A percentile compares a stretch with the other conserved stretches of the same genome.
phyloP scores from a whole-genome alignment of 2,888 invertebrate genomes.

The Apoda limacodes region DNA sequence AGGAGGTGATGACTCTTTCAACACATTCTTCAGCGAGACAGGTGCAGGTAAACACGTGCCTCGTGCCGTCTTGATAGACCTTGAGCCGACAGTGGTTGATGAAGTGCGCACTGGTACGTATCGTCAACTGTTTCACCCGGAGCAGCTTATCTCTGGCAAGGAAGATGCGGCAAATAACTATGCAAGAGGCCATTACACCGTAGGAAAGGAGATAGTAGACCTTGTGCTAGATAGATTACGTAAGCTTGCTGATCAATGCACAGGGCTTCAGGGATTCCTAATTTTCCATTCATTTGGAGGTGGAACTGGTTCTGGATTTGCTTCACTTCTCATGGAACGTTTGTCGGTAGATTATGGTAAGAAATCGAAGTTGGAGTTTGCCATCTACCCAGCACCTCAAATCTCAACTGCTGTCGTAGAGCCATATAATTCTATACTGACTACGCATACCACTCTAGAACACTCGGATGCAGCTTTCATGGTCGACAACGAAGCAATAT shows the following conservation, averaged over 20 bases:
- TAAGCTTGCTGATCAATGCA: constrained; percentile 90
- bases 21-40: constrained; percentile 94
- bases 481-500: constrained; percentile 92
- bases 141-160: constrained; percentile 95
- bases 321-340: constrained; percentile 94
- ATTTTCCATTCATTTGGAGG: constrained; percentile 96
- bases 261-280: constrained; percentile 90
- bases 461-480: constrained; percentile 97
- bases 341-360: constrained; percentile 96
- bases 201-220: constrained; percentile 94
- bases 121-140: constrained; percentile 94
- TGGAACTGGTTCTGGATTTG: constrained; percentile 95
- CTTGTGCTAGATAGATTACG: constrained; percentile 87
- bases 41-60: constrained; percentile 97
- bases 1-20: constrained; percentile 93
- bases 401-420: constrained; percentile 92
- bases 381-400: constrained; percentile 95
- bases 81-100: constrained; percentile 96
- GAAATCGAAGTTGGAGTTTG: constrained; percentile 94
- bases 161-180: constrained; percentile 98
- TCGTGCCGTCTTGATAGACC: constrained; percentile 92
- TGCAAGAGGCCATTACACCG: constrained; percentile 96
- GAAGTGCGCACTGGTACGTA: constrained; percentile 95
- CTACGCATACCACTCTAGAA: constrained; percentile 94
- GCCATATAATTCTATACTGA: constrained; percentile 96